Conservation (phyloP, 2,888 invertebrate genomes). For the Microctonus brassicae region DNA sequence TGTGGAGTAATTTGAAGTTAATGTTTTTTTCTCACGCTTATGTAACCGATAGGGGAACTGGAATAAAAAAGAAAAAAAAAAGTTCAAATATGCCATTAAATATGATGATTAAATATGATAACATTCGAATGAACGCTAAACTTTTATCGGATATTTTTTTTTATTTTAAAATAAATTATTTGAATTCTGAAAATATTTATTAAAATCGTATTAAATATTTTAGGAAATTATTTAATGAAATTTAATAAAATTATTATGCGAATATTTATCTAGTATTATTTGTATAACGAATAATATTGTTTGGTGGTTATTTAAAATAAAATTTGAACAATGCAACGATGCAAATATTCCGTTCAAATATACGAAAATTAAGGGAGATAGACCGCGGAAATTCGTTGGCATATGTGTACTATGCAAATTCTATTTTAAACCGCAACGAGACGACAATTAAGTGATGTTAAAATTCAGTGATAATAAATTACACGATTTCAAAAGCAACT, state of each 20-base stretch:
- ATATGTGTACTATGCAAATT: conserved; percentile 24
- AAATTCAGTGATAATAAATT: too few relatives aligned
- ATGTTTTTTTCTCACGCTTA: background rate
- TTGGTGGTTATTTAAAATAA: background rate
- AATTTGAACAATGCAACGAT: background rate
- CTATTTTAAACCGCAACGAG: conserved; percentile 12
- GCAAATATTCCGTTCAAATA: background rate
- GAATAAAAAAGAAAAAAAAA: background rate
- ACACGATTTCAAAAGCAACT: background rate
- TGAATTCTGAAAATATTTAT: too few relatives aligned
- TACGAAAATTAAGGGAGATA: conserved; percentile 15
- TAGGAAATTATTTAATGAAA: too few relatives aligned
- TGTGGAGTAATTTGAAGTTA: background rate
- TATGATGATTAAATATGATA: background rate
- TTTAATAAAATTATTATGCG: background rate
- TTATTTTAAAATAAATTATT: background rate
- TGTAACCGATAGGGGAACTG: background rate
- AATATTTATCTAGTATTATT: background rate
- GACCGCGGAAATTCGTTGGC: conserved; percentile 3
- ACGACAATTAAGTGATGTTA: conserved; percentile 15
- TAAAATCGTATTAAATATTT: too few relatives aligned
- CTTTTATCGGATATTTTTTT: background rate
- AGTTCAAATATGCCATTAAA: background rate
- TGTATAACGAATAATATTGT: background rate
- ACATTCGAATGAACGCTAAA: background rate